Base-by-base conservation (phyloP, 2,888 invertebrate species). In the Chrysomela aeneicollis region DNA sequence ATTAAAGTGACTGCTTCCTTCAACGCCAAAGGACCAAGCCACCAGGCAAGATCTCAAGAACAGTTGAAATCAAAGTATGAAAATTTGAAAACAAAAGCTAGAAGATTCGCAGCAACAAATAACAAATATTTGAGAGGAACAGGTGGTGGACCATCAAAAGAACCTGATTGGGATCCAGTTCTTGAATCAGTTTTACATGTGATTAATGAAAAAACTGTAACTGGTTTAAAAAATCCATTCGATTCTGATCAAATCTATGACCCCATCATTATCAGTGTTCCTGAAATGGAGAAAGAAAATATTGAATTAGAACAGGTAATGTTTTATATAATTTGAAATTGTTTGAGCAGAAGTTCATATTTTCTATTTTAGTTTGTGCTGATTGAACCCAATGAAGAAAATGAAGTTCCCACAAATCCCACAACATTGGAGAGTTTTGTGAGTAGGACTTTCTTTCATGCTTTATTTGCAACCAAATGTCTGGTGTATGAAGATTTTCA, bases 351-450 rank as follows among this genome's bases (percentile, higher is more conserved):
- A 21, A 51, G 9, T 9, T 22, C 2, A 21, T 22, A 17, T 12
- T 19, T 26, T 51, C 12, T 51, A 9, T 51, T 51, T 51, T n/a
- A 22, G 51, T 12, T 22, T n/a, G 6, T 22, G 4, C 10, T 51
- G 22, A 15, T 12, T 22, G 22, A n/a, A n/a, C n/a, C 8, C n/a
- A 8, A 51, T 22, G 8, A 12, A 21, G 51, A 12, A 22, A 51
- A 51, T 22, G 10, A 21, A 51, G 9, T 22, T n/a, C n/a, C n/a
- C n/a, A n/a, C n/a, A n/a, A n/a, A n/a, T 21, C 12, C 26, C 9
- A 10, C 15, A 51, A n/a, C 51, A 51, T 21, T 51, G n/a, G 51
- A 21, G 22, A 22, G 22, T 51, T 21, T 51, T 51, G 51, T 51
- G 15, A 51, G 51, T 51, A 19, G n/a, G n/a, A 18, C 18, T 49